Base-by-base conservation (phyloP, 2,797 vertebrate genomes). In the Enteromius anoplus region DNA sequence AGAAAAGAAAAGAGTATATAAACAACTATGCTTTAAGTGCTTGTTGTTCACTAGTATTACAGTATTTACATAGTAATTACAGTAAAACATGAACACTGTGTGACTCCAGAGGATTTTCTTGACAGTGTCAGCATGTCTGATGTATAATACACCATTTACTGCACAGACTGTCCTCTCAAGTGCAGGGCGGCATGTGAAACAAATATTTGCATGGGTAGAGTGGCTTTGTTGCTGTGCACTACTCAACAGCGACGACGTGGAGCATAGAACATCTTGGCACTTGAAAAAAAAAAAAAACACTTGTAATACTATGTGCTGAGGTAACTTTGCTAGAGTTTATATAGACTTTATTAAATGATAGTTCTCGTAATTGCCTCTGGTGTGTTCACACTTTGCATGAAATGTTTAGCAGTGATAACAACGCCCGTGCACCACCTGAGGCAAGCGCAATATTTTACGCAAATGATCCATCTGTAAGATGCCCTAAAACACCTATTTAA, bases 361-460 rank as follows among this genome's bases (percentile, higher is more conserved):
- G 70, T 60, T 4, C 53, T 75, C 10, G 19, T 66, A 26, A 64
- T 72, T 17, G 70, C 80, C 70, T 53, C 32, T 66, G 80, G 60
- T 40, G 60, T 40, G 71, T 65, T 75, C 71, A 40, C 53, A 49
- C 47, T 40, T 40, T 19, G 53, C 26, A 23, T 34, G 53, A 81
- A 47, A 23, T 4, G 19, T 72, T 89, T 87, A 90, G 89, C 90
- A 85, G 89, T 89, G 87, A 90, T 91, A 89, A 84, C 89, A 87
- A 88, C 17, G 19, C 85, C 84, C 60, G 85, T 85, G 90, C 90
- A 87, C 92, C 91, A 92, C 91, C 90, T 90, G 91, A 93, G 92
- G 90, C 90, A 88, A 14, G 5, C 88, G 91, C 90, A 89, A 89
- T 90, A 85, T 93, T 92, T 91, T 91, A 92, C 91, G 89, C 93